Base-by-base conservation (phyloP, 2,113 vertebrate genomes). In the Elachura formosa region DNA sequence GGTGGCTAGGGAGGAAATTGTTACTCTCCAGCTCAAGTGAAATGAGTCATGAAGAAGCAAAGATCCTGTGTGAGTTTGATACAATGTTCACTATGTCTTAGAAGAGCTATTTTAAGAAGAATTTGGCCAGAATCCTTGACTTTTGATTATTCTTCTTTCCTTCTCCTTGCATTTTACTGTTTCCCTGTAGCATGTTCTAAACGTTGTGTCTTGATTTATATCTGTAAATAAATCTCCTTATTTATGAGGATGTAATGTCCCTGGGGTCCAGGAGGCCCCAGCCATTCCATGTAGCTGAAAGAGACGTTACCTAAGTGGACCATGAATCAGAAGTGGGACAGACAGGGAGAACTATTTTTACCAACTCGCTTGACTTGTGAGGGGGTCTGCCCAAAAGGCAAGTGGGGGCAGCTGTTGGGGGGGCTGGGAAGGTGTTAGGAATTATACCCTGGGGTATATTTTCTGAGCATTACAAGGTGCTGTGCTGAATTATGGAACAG, bases 231-330 rank as follows among this genome's bases (percentile, higher is more conserved):
- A 96, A 97, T 97, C 90, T 93, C 58, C 78, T 87, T 97, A 96
- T 97, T 97, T 97, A 96, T 96, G 91, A 95, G 95, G 94, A 95
- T 96, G 95, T 96, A 97, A 97, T 97, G 86, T 97, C 96, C 93
- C 95, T 87, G 79, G 92, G 94, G 94, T 95, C 93, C 92, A 80
- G 73, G 89, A 91, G 94, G 97, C 94, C 96, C 93, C 91, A 95
- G 96, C 89, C 81, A 82, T 96, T 96, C 91, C 91, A 25, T 92
- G 86, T 71, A 95, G 94, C 93, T 63, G 86, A 96, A 96, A 93
- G 97, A 97, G 97, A 97, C 96, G 79, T 97, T 97, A 97, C 96
- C 97, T 97, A 97, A 97, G 96, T 97, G 92, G 94, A 84, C 94
- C 90, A 97, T 97, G 97, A 97, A 97, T 97, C 96, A 97, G 94